Percentiles rank a stretch among this genome's conserved stretches.
These are phyloP conservation scores for Oligia latruncula DNA, from an alignment of 2,888 invertebrate genomes.

Conservation along the genomic window DNA sequence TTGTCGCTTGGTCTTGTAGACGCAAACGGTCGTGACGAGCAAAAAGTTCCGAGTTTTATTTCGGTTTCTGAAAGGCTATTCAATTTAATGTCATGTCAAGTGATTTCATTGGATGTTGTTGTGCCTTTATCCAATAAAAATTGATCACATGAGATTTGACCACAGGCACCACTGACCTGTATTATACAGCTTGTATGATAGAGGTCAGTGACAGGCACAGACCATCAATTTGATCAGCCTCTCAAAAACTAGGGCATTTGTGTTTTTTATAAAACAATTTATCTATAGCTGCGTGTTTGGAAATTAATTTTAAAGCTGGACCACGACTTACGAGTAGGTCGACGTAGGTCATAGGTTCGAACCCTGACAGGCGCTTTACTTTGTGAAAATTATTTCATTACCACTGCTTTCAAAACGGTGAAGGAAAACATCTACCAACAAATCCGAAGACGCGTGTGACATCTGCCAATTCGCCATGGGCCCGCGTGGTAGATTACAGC, in stretches of 20 bases:
- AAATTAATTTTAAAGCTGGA: neutral
- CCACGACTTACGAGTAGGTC: too few relatives aligned
- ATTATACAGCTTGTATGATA: too few relatives aligned
- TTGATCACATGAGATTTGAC: slow-evolving; percentile 13
- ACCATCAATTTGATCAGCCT: neutral
- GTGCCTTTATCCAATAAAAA: neutral
- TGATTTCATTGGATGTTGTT: slow-evolving; percentile 10
- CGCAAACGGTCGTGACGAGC: slow-evolving; percentile 12
- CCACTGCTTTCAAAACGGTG: too few relatives aligned
- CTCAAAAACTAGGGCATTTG: neutral
- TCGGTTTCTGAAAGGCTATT: slow-evolving; percentile 15
- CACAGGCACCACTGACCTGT: neutral
- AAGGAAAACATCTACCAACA: too few relatives aligned
- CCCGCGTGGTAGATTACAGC: too few relatives aligned
- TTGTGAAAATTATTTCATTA: too few relatives aligned
- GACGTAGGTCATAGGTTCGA: too few relatives aligned
- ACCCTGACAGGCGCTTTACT: too few relatives aligned
- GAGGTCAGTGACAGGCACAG: too few relatives aligned
- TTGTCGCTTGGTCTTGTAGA: slow-evolving; percentile 27
- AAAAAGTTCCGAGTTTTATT: slow-evolving; percentile 29
- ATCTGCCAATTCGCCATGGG: too few relatives aligned
- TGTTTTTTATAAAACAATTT: neutral
- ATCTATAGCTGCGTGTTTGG: neutral
- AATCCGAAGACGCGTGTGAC: too few relatives aligned
- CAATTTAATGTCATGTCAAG: slow-evolving; percentile 16